phyloP scores from a whole-genome alignment of 2,888 invertebrate species.

The Dynastes hyllus region DNA sequence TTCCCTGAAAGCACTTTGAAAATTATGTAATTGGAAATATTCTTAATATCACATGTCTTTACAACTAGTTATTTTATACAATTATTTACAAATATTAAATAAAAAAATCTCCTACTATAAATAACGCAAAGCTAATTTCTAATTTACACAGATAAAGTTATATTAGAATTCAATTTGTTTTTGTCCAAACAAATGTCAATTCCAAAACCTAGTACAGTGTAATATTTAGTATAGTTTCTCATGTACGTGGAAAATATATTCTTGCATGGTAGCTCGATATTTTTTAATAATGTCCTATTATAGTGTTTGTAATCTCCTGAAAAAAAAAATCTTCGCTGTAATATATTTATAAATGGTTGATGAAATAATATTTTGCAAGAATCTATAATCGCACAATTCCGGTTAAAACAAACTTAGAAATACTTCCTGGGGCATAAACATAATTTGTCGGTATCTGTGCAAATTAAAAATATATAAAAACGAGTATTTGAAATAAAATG shows the following conservation, averaged over 20 bases:
- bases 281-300: no score
- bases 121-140: slow-evolving; percentile 46
- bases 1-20: slow-evolving; percentile 52
- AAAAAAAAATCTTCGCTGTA: no score
- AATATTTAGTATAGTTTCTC: background rate
- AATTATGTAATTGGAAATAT: slow-evolving; percentile 59
- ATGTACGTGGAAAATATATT: background rate
- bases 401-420: background rate
- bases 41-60: slow-evolving; percentile 58
- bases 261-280: no score
- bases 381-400: background rate
- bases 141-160: slow-evolving; percentile 49
- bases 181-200: background rate
- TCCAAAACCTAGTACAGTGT: background rate
- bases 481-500: slow-evolving; percentile 49
- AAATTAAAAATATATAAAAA: slow-evolving; percentile 49
- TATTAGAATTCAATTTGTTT: no score
- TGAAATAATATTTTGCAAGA: no score
- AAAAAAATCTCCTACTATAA: slow-evolving; percentile 36
- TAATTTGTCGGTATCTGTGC: slow-evolving; percentile 39
- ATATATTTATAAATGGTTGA: no score
- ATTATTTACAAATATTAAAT: slow-evolving; percentile 57
- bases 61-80: slow-evolving; percentile 58
- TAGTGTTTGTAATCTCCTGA: no score
- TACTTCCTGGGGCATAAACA: no score